A percentile compares a stretch with the other conserved stretches of the same genome.
These are phyloP conservation scores for Aphelenchoides besseyi DNA, from an alignment of 1,140 invertebrate genomes.

Conservation along the genomic window DNA sequence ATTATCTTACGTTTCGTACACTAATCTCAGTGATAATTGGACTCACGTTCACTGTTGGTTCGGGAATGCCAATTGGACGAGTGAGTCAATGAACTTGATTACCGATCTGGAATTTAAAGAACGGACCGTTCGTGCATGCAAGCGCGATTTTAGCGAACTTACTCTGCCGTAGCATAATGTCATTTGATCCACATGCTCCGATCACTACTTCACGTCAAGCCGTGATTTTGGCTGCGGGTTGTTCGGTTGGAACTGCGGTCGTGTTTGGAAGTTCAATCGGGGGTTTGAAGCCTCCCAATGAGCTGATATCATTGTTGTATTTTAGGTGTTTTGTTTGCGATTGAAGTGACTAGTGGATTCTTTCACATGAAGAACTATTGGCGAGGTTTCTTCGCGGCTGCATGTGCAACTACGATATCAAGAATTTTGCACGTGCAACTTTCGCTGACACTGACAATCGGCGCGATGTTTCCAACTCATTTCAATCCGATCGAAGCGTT, in stretches of 20 bases:
- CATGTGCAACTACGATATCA: conserved; percentile 91
- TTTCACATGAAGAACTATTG: conserved; percentile 98
- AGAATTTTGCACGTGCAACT: conserved; percentile 67
- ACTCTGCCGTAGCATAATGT: conserved; percentile 35
- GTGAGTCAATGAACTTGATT: conserved; percentile 70
- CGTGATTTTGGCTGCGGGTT: conserved; percentile 58
- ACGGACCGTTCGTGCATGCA: conserved; percentile 62
- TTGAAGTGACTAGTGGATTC: conserved; percentile 97
- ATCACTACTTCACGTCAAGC: conserved; percentile 24
- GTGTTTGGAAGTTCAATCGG: conserved; percentile 3
- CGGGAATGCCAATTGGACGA: conserved; percentile 92
- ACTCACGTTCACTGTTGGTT: conserved; percentile 87
- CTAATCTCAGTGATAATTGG: conserved; percentile 90
- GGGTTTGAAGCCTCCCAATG: neutral
- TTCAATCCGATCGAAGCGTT: conserved; percentile 79
- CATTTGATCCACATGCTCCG: conserved; percentile 19
- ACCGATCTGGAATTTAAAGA: neutral
- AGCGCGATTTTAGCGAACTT: conserved; percentile 57
- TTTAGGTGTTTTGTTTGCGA: conserved; percentile 90
- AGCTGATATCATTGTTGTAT: neutral
- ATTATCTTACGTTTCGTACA: conserved; percentile 91
- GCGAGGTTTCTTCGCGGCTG: conserved; percentile 95
- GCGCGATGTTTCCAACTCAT: conserved; percentile 67
- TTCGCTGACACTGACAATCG: too few species aligned
- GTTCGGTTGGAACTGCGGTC: neutral